A percentile compares a stretch with the other conserved stretches of the same genome.
phyloP scores from a whole-genome alignment of 2,888 invertebrate species.

The Synergus laeviventris region DNA sequence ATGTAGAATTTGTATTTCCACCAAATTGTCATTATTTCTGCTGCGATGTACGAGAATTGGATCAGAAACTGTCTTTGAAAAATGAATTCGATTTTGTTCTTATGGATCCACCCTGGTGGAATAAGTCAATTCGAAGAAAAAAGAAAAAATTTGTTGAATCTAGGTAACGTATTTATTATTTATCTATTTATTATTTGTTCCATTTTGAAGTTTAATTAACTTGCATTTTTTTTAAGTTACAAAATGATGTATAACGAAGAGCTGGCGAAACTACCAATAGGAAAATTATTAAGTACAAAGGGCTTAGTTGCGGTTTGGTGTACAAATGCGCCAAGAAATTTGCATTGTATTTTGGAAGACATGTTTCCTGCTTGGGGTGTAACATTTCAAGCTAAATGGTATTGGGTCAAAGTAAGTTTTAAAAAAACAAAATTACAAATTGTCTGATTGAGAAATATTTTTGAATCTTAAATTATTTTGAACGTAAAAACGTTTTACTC shows the following conservation, averaged over 20 bases:
- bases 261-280: conserved; percentile 84
- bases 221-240: conserved; percentile 79
- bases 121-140: conserved; percentile 92
- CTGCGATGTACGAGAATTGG: conserved; percentile 81
- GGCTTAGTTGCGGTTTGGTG: conserved; percentile 93
- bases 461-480: background rate
- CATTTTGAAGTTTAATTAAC: conserved; percentile 5
- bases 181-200: conserved; percentile 11
- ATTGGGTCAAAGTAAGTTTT: conserved; percentile 88
- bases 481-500: background rate
- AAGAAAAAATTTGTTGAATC: conserved; percentile 80
- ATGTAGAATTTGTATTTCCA: conserved; percentile 82
- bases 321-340: conserved; percentile 88
- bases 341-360: conserved; percentile 82
- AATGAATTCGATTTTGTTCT: conserved; percentile 87
- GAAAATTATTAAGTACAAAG: conserved; percentile 79
- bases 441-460: background rate
- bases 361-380: conserved; percentile 90
- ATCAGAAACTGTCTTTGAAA: conserved; percentile 77
- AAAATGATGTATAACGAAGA: conserved; percentile 87
- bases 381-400: conserved; percentile 84
- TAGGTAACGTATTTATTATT: conserved; percentile 76
- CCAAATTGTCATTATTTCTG: conserved; percentile 82
- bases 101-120: conserved; percentile 97
- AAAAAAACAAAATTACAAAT: background rate